Percentiles rank a stretch among this genome's conserved stretches.
phyloP scores from a whole-genome alignment of 2,113 vertebrate genomes.

The Fulmarus glacialis region DNA sequence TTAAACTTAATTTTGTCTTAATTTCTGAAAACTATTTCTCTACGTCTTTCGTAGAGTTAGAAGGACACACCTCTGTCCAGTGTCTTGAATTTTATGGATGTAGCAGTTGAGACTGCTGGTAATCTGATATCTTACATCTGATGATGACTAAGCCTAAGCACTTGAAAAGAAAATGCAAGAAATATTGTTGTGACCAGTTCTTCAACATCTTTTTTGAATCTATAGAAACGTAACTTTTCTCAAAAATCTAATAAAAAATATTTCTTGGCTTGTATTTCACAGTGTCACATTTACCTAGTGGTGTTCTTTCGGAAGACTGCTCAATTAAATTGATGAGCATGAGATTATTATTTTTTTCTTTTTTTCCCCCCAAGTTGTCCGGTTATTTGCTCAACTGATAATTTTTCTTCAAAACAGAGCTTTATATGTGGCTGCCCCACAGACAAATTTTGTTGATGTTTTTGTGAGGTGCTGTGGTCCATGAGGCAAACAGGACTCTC shows the following conservation, averaged over 20 bases:
- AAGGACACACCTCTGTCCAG: neutral
- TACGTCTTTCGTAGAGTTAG: neutral
- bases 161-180: neutral
- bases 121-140: neutral
- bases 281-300: neutral
- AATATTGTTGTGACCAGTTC: neutral
- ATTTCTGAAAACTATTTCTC: neutral
- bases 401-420: neutral
- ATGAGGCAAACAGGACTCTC: neutral
- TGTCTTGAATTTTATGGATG: neutral
- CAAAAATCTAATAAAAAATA: neutral
- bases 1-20: neutral
- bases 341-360: neutral
- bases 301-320: neutral
- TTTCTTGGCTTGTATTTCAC: neutral
- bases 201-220: neutral
- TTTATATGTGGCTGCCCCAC: neutral
- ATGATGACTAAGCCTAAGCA: neutral
- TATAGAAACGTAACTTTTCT: neutral
- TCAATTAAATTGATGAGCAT: neutral
- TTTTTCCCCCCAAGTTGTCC: neutral
- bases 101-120: neutral
- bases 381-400: neutral
- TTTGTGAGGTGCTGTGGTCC: neutral
- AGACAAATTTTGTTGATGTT: neutral